These are phyloP conservation scores for Margaritifera margaritifera DNA, from an alignment of 2,888 invertebrate genomes.

Conservation along the genomic window DNA sequence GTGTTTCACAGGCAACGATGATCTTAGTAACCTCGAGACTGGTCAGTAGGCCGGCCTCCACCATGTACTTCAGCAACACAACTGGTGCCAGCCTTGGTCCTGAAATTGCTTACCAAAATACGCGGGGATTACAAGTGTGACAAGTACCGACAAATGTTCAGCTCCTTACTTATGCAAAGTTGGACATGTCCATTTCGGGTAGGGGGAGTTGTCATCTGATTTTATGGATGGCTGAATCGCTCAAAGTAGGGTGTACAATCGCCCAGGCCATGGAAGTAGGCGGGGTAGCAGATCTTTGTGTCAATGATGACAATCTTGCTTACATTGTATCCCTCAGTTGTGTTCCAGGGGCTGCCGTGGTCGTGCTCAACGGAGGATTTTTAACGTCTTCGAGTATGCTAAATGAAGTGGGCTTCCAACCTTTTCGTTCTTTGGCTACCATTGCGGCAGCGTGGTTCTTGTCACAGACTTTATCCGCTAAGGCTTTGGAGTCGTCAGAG, in stretches of 20 bases:
- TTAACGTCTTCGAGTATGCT: background rate
- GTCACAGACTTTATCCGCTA: too few species aligned
- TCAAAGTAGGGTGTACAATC: background rate
- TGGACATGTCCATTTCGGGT: background rate
- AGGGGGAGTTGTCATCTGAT: background rate
- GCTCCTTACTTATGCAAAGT: background rate
- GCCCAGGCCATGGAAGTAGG: background rate
- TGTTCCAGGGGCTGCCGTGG: background rate
- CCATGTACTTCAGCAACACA: background rate
- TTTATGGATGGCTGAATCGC: background rate
- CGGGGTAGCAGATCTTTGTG: constrained; percentile 1
- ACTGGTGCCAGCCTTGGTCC: background rate
- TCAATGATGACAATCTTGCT: background rate
- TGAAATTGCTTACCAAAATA: background rate
- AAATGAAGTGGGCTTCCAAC: background rate
- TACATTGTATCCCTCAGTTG: background rate
- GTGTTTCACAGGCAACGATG: background rate
- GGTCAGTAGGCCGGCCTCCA: background rate
- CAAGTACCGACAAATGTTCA: background rate
- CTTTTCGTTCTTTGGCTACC: background rate
- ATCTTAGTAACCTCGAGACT: background rate
- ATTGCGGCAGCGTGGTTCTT: too few species aligned
- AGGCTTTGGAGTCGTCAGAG: too few species aligned
- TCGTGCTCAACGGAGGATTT: background rate
- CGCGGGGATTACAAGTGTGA: background rate